Evolutionary conservation across 2,113 vertebrate species (phyloP), one percentile per base, ranked within the genome.

Genomic region (Hippocampus comes): DNA sequence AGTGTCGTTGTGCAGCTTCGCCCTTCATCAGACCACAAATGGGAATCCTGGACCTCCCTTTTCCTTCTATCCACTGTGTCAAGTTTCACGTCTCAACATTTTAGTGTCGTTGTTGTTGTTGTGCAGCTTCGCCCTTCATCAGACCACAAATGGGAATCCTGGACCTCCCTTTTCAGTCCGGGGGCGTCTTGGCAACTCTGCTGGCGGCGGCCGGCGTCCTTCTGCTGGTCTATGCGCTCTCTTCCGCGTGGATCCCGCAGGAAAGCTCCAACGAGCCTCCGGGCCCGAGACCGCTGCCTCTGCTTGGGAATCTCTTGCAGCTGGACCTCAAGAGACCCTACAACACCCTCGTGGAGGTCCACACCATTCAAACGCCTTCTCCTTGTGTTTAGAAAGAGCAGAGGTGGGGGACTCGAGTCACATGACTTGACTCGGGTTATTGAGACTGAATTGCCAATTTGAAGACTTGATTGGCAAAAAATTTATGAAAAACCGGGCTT

Each of bases 261-360:
- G 21, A 23, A 0, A 1, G 18, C 0, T 1, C 38, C 4, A 72
- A 46, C 5, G 78, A 77, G 6, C 85, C 85, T 42, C 80, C 85
- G 11, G 87, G 87, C 20, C 83, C 83, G 2, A 80, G 2, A 51
- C 76, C 73, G 0, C 73, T 80, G 65, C 84, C 82, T 0, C 1
- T 88, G 27, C 30, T 86, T 1, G 85, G 84, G 0, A 89, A 89
- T 61, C 71, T 86, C 20, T 67, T 87, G 72, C 84, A 85, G 51
- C 49, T 87, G 4, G 74, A 86, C 67, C 64, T 78, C 2, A 69
- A 63, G 27, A 80, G 1, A 63, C 68, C 67, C 0, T 23, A 71
- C 27, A 8, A 15, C 5, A 68, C 70, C 0, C 59, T 86, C 1
- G 0, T 75, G 65, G 11, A 78, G 78, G 83, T 84, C 8, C 42